Base-by-base conservation (phyloP, 2,113 vertebrate species). In the Ictidomys tridecemlineatus region DNA sequence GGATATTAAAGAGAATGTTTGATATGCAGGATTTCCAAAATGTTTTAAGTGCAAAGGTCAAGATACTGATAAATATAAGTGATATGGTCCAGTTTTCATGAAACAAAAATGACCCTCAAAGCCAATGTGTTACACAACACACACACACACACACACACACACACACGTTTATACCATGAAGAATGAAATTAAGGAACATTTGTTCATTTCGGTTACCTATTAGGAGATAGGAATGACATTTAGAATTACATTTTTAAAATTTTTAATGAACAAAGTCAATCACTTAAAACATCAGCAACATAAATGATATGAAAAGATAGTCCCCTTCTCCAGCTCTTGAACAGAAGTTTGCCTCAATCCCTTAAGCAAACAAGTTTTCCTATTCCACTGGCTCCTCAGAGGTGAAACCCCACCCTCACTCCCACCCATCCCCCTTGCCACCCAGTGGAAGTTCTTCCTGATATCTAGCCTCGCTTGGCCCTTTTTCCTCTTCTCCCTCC, bases 201-300 rank as follows among this genome's bases (percentile, higher is more conserved):
- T 94, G 30, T 37, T 88, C 5, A 93, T 95, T 85, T 91, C 18
- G 34, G 8, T 63, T 26, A 69, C 17, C 63, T 89, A 39, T 82
- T 94, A 94, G 82, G 77, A 93, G 72, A 82, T 0, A 91, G 45
- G 17, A 69, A 28, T 92, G 61, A 37, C 58, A 58, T 88, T 90
- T 87, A 90, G 76, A 96, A 92, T 84, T 80, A 67, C 13, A 67
- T 77, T 79, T 91, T 83, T 80, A 28, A 51, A 67, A 30, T 16
- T 73, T 74, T 77, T 88, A 91, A 86, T 80, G 58, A 89, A 82
- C 67, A 3, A 91, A 61, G 32, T 58, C 85, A 89, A 48, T 65
- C 30, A 93, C 80, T 77, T 30, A 89, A 94, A 94, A 92, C 18
- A 80, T n/a, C 45, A 94, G 88, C 28, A n/a, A 65, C 10, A 48